Conservation (phyloP, 2,113 vertebrate species). For the Cinclus cinclus region DNA sequence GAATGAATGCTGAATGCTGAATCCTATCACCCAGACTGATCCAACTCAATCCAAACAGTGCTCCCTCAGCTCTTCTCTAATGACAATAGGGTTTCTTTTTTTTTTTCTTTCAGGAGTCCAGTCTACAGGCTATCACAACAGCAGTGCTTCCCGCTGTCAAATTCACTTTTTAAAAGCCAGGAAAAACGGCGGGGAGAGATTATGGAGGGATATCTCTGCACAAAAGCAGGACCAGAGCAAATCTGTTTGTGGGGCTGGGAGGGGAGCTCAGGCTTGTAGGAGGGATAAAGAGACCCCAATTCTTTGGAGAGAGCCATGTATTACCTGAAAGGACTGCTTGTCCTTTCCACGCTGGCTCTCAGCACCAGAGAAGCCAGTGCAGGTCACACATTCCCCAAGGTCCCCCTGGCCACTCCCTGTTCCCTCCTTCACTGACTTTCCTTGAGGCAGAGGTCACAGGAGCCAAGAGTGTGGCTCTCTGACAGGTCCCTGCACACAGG, state of each 20-base stretch:
- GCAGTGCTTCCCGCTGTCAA: conserved; percentile 17
- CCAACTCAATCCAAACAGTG: conserved; percentile 49
- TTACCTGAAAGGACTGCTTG: not conserved
- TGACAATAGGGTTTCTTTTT: not conserved
- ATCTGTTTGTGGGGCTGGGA: not conserved
- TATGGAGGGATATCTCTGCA: not conserved
- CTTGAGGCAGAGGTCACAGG: not conserved
- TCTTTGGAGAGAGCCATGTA: not conserved
- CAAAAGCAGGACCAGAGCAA: not conserved
- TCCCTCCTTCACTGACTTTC: not conserved
- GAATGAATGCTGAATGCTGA: not conserved
- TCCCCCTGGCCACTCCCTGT: not conserved
- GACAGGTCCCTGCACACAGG: not conserved
- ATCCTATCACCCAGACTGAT: conserved; percentile 39
- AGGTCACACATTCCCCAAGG: not conserved
- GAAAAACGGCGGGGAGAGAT: conserved; percentile 14
- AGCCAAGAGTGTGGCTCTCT: not conserved
- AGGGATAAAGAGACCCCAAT: not conserved
- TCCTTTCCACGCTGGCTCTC: not conserved
- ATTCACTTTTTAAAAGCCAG: conserved; percentile 34
- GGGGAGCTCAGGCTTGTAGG: not conserved
- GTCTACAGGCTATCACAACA: conserved; percentile 40
- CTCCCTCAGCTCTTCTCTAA: conserved; percentile 56
- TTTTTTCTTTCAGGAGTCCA: conserved; percentile 27
- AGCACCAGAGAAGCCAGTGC: accelerated